Percentiles rank a stretch among this genome's conserved stretches.
Conservation (phyloP, 2,113 vertebrate species). For the Scortum barcoo region DNA sequence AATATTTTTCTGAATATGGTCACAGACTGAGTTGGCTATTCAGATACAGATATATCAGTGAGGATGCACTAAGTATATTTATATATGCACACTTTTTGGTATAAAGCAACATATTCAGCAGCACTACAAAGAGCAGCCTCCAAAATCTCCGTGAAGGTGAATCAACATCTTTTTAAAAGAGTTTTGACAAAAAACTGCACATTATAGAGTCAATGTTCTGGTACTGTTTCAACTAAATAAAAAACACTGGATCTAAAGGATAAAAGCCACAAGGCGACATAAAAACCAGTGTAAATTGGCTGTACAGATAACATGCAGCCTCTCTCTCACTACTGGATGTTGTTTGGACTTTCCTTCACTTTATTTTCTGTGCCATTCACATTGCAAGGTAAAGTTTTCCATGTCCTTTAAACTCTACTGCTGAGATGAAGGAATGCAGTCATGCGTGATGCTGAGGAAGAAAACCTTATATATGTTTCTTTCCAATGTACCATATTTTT, state of each 20-base stretch:
- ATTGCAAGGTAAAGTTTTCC: neutral
- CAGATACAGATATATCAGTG: too few species aligned
- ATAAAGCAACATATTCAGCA: neutral
- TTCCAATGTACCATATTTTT: neutral
- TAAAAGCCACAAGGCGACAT: too few species aligned
- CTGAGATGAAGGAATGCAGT: neutral
- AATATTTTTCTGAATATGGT: neutral
- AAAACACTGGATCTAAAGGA: too few species aligned
- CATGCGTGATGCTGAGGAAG: neutral
- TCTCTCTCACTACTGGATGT: too few species aligned
- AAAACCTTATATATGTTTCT: neutral
- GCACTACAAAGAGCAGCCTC: neutral
- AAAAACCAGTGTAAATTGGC: too few species aligned
- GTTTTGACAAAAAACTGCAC: neutral
- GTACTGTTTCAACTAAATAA: too few species aligned
- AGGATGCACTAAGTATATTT: neutral
- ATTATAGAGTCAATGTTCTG: neutral
- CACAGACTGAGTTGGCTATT: too few species aligned
- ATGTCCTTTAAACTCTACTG: neutral
- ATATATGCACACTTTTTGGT: neutral
- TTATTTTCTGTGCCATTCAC: neutral
- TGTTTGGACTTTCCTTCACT: too few species aligned
- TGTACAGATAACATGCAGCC: too few species aligned
- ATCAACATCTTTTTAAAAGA: neutral
- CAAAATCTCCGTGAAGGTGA: neutral